These are phyloP conservation scores for Cephus rjabovi DNA, from an alignment of 2,888 invertebrate species.

Conservation along the genomic window DNA sequence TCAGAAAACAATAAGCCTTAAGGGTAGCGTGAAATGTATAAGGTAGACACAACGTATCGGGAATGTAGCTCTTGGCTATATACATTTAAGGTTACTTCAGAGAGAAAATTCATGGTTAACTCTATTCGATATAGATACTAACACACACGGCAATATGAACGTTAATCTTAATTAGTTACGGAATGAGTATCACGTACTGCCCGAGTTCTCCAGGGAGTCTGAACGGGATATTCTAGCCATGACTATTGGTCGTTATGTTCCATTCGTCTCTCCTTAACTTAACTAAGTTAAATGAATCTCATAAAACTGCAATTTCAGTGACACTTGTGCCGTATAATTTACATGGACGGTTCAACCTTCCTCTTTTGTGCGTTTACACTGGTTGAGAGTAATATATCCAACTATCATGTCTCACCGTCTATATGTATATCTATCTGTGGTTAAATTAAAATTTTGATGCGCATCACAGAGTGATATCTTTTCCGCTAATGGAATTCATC, in stretches of 20 bases:
- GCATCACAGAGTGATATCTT: background rate
- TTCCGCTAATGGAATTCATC: too few species aligned
- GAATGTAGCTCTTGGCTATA: background rate
- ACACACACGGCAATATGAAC: conserved; percentile 5
- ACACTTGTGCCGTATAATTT: background rate
- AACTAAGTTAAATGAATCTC: background rate
- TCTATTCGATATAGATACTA: background rate
- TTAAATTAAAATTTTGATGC: background rate
- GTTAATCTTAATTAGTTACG: conserved; percentile 6
- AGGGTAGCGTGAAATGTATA: background rate
- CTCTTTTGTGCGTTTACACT: background rate
- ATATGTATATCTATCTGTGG: background rate
- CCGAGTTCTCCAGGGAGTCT: conserved; percentile 1
- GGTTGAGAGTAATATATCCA: background rate
- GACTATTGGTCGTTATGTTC: background rate
- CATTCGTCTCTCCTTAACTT: background rate
- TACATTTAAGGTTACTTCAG: background rate
- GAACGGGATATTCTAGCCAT: background rate
- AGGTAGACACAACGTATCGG: background rate
- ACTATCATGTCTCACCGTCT: background rate
- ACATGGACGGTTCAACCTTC: background rate
- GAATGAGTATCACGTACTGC: background rate
- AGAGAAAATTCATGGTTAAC: background rate
- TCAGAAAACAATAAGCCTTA: background rate
- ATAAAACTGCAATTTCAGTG: background rate